These are phyloP conservation scores for Thyatira batis DNA, from an alignment of 2,888 invertebrate species.

Conservation along the genomic window DNA sequence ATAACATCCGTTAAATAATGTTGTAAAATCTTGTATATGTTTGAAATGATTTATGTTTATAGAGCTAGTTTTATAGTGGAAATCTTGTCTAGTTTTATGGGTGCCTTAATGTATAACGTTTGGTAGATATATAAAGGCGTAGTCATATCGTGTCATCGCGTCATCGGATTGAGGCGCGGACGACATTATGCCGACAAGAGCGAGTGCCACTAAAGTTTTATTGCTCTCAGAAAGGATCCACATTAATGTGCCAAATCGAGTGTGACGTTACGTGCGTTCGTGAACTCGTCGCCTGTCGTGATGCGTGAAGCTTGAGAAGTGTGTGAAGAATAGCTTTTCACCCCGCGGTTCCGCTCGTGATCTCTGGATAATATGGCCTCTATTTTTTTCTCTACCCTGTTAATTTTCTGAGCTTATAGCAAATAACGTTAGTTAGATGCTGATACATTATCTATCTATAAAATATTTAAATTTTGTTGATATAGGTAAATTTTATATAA, in stretches of 20 bases:
- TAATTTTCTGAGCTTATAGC: too few species aligned
- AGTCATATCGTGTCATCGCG: not conserved
- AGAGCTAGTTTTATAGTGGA: not conserved
- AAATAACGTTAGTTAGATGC: too few species aligned
- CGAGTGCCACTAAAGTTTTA: conserved; percentile 2
- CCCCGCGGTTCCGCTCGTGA: too few species aligned
- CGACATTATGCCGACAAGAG: not conserved
- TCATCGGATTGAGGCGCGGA: not conserved
- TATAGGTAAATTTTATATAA: too few species aligned
- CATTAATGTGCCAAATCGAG: conserved; percentile 23
- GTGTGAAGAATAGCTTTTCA: not conserved
- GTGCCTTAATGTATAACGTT: not conserved
- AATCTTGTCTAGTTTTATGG: not conserved
- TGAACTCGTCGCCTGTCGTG: not conserved
- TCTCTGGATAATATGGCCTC: too few species aligned
- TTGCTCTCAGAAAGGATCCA: conserved; percentile 10
- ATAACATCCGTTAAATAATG: not conserved
- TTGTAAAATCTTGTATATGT: conserved; percentile 5
- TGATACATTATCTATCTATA: too few species aligned
- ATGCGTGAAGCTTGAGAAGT: not conserved
- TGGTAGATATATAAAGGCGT: not conserved
- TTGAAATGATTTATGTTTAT: not conserved
- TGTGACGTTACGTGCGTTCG: conserved; percentile 11
- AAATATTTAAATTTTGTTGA: too few species aligned
- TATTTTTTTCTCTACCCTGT: too few species aligned